A percentile compares a stretch with the other conserved stretches of the same genome.
These are phyloP conservation scores for Perodicticus potto DNA, from an alignment of 2,797 vertebrate genomes.

Conservation along the genomic window DNA sequence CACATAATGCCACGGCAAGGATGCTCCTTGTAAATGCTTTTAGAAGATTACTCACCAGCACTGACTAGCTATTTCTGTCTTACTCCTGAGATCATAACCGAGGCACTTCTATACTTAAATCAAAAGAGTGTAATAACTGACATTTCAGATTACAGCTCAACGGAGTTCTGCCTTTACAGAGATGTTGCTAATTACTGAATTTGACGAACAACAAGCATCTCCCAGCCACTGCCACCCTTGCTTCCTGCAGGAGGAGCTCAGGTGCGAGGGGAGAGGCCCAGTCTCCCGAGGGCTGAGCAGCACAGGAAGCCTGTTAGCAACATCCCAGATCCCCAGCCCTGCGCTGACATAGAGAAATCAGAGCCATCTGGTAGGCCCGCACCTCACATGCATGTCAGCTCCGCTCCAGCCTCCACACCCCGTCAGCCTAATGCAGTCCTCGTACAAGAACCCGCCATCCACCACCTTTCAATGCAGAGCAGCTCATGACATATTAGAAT, in stretches of 20 bases:
- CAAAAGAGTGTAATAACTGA: conserved; percentile 63
- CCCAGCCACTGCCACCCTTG: background rate
- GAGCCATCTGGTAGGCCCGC: conserved; percentile 67
- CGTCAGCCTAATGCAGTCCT: background rate
- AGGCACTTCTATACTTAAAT: conserved; percentile 63
- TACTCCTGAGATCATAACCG: conserved; percentile 63
- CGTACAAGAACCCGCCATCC: background rate
- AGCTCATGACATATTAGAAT: background rate
- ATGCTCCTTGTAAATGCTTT: background rate
- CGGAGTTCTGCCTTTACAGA: conserved; percentile 24
- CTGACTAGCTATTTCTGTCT: conserved; percentile 75
- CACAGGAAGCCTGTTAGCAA: background rate
- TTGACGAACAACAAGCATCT: background rate
- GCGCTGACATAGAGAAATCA: background rate
- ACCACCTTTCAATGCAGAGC: background rate
- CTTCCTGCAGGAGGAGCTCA: background rate
- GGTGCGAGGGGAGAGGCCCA: conserved; percentile 29
- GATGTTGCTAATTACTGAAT: background rate
- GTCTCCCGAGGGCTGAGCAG: background rate
- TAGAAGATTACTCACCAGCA: conserved; percentile 64
- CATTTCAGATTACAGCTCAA: conserved; percentile 59
- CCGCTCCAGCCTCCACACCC: conserved; percentile 1
- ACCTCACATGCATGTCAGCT: conserved; percentile 53
- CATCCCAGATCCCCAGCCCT: background rate
- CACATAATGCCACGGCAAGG: background rate